A percentile compares a stretch with the other conserved stretches of the same genome.
phyloP scores from a whole-genome alignment of 2,113 vertebrate genomes.

The Cyanocitta stelleri region DNA sequence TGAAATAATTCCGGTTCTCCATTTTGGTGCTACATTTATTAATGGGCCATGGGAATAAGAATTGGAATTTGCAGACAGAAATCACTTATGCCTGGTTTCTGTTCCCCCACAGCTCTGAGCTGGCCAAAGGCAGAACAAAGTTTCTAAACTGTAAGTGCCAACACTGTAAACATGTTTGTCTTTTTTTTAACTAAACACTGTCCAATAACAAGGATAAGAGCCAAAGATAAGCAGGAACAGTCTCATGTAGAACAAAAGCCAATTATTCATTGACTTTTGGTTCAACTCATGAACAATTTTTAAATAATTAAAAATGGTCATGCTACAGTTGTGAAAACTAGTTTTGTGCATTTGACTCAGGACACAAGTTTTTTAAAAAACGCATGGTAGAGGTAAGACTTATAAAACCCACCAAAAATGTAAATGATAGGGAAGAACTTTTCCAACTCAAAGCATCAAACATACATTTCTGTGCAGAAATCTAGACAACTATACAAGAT shows the following conservation, averaged over 20 bases:
- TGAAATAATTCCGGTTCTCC: not conserved
- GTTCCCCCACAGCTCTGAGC: slow-evolving; percentile 28
- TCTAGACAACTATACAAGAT: slow-evolving; percentile 91
- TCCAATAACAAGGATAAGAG: slow-evolving; percentile 45
- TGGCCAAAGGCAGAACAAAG: slow-evolving; percentile 54
- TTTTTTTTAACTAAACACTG: slow-evolving; percentile 48
- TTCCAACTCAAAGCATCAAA: slow-evolving; percentile 78
- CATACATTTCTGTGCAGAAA: slow-evolving; percentile 85
- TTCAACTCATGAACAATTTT: slow-evolving; percentile 52
- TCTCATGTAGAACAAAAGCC: slow-evolving; percentile 28
- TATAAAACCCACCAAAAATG: slow-evolving; percentile 69
- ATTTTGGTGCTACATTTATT: slow-evolving; percentile 51
- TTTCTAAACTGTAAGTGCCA: slow-evolving; percentile 60
- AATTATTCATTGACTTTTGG: slow-evolving; percentile 10
- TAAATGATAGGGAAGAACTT: slow-evolving; percentile 70
- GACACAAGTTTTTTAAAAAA: slow-evolving; percentile 65
- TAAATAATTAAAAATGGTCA: slow-evolving; percentile 69
- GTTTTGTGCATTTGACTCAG: slow-evolving; percentile 68
- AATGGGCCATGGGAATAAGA: slow-evolving; percentile 34
- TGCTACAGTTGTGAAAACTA: slow-evolving; percentile 68
- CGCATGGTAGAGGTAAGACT: slow-evolving; percentile 71
- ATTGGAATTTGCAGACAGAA: slow-evolving; percentile 27
- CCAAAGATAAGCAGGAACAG: slow-evolving; percentile 62
- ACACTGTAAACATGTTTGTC: slow-evolving; percentile 69
- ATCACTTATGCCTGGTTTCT: not conserved